These are phyloP conservation scores for Propithecus perrieri DNA, from an alignment of 2,797 vertebrate species.

Conservation along the genomic window DNA sequence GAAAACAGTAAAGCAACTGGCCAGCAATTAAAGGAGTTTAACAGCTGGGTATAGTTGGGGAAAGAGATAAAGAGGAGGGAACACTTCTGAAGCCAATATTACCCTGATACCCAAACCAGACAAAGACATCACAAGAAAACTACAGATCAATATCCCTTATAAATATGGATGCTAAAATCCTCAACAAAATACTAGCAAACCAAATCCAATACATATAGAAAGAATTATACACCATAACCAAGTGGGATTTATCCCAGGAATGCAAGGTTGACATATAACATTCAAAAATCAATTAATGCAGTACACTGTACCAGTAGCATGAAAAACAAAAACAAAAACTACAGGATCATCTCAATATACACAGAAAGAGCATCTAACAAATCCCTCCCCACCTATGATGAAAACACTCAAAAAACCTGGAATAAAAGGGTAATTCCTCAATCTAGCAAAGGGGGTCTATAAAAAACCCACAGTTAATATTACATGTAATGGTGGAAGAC, in stretches of 20 bases:
- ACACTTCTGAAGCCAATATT: neutral
- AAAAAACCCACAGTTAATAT: neutral
- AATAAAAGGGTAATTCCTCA: neutral
- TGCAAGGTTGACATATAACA: neutral
- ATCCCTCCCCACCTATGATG: neutral
- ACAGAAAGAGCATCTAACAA: neutral
- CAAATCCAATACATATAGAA: neutral
- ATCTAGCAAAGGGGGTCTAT: neutral
- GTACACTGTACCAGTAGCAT: neutral
- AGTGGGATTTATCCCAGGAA: constrained; percentile 5
- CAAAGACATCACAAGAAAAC: neutral
- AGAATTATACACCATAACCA: neutral
- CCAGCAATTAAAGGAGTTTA: neutral
- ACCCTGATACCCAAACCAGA: neutral
- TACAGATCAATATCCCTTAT: neutral
- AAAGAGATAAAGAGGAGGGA: neutral
- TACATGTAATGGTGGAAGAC: neutral
- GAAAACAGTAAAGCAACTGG: neutral
- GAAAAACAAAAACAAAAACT: neutral
- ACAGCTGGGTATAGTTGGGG: neutral
- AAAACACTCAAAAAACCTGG: constrained; percentile 3
- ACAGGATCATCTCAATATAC: neutral
- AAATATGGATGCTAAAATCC: neutral
- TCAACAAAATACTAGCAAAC: neutral
- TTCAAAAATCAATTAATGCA: neutral